Evolutionary conservation across 2,888 invertebrate species (phyloP), one percentile per base, ranked within the genome.

Genomic region (Parascotia fuliginaria): DNA sequence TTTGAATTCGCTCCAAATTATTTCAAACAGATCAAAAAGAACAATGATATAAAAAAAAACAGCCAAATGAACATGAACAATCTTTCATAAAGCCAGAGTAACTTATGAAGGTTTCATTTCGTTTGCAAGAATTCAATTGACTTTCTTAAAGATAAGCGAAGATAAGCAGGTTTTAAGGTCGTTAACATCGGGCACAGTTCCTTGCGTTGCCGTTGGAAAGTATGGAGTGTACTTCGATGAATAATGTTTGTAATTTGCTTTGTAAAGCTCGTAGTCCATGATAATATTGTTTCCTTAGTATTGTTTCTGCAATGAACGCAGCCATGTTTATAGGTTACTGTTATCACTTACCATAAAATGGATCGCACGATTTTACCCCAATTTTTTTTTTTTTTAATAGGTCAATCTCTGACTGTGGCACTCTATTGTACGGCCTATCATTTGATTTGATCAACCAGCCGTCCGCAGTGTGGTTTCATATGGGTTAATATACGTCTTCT

Each of bases 151-250:
- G 68, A 64, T 70, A 65, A 66, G 46, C 32, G 12, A 38, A 65
- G 65, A 64, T 70, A 42, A 63, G 59, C 70, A 59, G 70, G 70
- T 70, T 70, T 60, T 68, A 40, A 64, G 70, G 66, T 68, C 70
- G 53, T 66, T 70, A 59, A 62, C 70, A 56, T 58, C 52, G 33
- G 22, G 24, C 11, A 14, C 36, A 47, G 51, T 54, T 65, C 54
- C 54, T 51, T 53, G 40, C 49, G 29, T 40, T 45, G 51, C 43
- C 47, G 29, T 43, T 48, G 51, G 48, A 57, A 44, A 32, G 46
- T 43, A 42, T 39, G 39, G 32, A 27, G 45, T 44, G 41, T 34
- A 42, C 49, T 36, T 38, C 32, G 43, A 7, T 39, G 51, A 28
- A 46, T 43, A 50, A 28, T 28, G 15, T 28, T 1, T 9, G 11